Base-by-base conservation (phyloP, 2,113 vertebrate genomes). In the Lampris incognitus region DNA sequence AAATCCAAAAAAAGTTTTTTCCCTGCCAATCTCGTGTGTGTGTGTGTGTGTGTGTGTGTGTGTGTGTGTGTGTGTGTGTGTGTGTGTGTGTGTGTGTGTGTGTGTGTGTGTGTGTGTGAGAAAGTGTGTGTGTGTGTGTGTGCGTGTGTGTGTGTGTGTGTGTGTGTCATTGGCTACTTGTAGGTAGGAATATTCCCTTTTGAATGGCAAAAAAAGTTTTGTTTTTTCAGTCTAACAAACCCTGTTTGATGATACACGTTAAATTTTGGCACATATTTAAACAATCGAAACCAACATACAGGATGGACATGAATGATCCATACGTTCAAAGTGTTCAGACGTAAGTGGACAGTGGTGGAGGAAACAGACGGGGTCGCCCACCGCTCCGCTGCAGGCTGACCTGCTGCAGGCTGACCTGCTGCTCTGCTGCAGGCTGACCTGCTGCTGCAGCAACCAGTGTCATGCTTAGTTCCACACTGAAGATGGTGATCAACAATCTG, bases 231-330 rank as follows among this genome's bases (percentile, higher is more conserved):
- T 42, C 74, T 62, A 63, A 60, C 51, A 72, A 74, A 69, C 66
- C 52, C 54, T 56, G 57, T 63, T 11, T 6, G 71, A 72, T 68
- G 76, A 70, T 48, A 78, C 61, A 48, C 37, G 74, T 69, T 37
- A 79, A 81, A 75, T 82, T 93, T 93, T 94, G 92, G 93, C 92
- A 93, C 93, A 92, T 80, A 85, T 92, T 92, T 82, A 85, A 90
- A 87, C 87, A 84, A 88, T 79, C 86, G 88, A 86, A 88, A 89
- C 89, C 81, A 79, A 88, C 82, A 73, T 77, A 81, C 76, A 57
- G 74, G 76, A 69, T 81, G 86, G 66, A 79, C 69, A 87, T 77
- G 81, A 85, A 75, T 85, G 74, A 81, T 83, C 83, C 76, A 70
- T 55, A 71, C 76, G 50, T 80, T 84, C 72, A 65, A 66, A 69